phyloP scores from a whole-genome alignment of 2,888 invertebrate genomes.

The Ypsolopha sequella region DNA sequence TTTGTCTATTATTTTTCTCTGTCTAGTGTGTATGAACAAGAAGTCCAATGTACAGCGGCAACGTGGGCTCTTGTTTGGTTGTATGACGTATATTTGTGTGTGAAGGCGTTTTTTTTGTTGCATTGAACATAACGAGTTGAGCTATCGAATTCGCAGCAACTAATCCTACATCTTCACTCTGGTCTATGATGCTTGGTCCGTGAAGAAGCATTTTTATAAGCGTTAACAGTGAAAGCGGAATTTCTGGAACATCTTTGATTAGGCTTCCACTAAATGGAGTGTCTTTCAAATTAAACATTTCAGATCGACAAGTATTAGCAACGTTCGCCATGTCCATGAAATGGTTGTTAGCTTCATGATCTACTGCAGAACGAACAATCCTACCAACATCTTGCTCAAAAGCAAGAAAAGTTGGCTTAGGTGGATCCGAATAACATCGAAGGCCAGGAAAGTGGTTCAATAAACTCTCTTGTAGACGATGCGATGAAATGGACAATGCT shows the following conservation, averaged over 20 bases:
- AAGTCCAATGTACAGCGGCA: constrained; percentile 2
- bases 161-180: neutral
- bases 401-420: constrained; percentile 7
- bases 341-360: constrained; percentile 2
- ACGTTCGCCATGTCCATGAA: constrained; percentile 5
- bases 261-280: constrained; percentile 6
- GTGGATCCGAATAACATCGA: constrained; percentile 6
- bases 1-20: neutral
- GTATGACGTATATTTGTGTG: neutral
- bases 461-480: constrained; percentile 4
- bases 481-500: constrained; percentile 6
- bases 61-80: constrained; percentile 2
- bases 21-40: constrained; percentile 1
- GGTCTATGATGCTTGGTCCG: constrained; percentile 7
- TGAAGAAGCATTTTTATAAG: constrained; percentile 8
- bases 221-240: constrained; percentile 6
- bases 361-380: constrained; percentile 6
- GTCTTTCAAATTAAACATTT: constrained; percentile 5
- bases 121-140: constrained; percentile 5
- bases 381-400: constrained; percentile 7
- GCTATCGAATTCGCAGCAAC: constrained; percentile 6
- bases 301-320: constrained; percentile 5
- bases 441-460: constrained; percentile 6
- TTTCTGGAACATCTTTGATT: constrained; percentile 4
- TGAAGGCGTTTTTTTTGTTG: constrained; percentile 4